Evolutionary conservation across 2,888 invertebrate genomes (phyloP).

Genomic region (Rhamnusium bicolor): DNA sequence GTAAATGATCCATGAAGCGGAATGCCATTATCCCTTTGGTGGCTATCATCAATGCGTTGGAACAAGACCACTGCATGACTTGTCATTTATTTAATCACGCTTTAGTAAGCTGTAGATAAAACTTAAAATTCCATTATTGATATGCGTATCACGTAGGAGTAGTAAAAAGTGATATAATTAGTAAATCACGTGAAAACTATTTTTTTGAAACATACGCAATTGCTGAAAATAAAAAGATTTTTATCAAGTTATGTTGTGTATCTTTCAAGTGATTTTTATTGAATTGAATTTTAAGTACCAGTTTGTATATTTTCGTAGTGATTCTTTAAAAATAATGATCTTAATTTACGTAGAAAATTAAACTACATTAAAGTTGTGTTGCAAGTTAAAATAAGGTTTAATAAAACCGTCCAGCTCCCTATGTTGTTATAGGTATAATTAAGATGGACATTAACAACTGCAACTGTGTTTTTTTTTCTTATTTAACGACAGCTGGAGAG

Average conservation of each 20-base stretch:
- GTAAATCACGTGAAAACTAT: background rate
- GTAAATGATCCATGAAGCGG: background rate
- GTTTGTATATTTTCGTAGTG: background rate
- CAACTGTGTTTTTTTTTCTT: too few species aligned
- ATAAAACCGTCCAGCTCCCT: too few species aligned
- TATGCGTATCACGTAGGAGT: background rate
- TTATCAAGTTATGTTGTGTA: background rate
- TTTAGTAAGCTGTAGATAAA: background rate
- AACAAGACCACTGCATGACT: background rate
- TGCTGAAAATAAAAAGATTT: background rate
- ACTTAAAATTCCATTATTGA: background rate
- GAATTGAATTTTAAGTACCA: background rate
- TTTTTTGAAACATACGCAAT: background rate
- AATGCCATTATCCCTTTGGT: background rate
- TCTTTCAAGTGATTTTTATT: background rate
- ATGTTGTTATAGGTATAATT: too few species aligned
- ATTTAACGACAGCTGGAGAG: too few species aligned
- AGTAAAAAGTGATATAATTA: background rate
- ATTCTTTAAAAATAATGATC: background rate
- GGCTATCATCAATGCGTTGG: background rate
- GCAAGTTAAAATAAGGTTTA: too few species aligned
- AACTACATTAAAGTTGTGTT: too few species aligned
- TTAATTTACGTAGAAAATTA: too few species aligned
- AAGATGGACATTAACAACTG: too few species aligned
- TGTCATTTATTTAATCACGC: background rate